A percentile compares a stretch with the other conserved stretches of the same genome.
Conservation (phyloP, 2,888 invertebrate species). For the Thecophora atra region DNA sequence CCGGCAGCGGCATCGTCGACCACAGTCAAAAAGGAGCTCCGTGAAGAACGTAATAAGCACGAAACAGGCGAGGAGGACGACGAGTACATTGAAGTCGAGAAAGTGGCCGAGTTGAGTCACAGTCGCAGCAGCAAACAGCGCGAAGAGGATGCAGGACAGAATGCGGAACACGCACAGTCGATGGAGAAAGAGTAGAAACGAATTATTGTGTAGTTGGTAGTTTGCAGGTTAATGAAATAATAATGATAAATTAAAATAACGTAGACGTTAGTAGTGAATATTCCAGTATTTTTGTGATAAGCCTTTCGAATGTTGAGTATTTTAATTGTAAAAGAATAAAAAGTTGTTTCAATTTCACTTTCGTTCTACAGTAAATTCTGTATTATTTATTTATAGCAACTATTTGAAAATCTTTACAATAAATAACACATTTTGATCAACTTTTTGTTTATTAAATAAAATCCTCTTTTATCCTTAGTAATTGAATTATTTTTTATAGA, state of each 20-base stretch:
- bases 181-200: conserved; percentile 8
- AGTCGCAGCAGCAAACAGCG: conserved; percentile 24
- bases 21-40: conserved; percentile 46
- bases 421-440: no score
- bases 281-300: conserved; percentile 51
- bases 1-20: not conserved
- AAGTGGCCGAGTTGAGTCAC: conserved; percentile 53
- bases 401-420: no score
- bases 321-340: no score
- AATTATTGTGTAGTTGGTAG: not conserved
- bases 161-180: conserved; percentile 21
- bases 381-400: no score
- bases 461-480: no score
- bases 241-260: not conserved
- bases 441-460: no score
- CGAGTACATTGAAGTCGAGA: conserved; percentile 66
- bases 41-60: conserved; percentile 18
- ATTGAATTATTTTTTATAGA: no score
- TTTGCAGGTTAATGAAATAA: conserved; percentile 10
- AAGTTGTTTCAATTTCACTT: no score
- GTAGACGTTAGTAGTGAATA: conserved; percentile 36
- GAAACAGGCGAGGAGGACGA: conserved; percentile 59
- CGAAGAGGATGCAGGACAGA: conserved; percentile 1
- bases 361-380: no score
- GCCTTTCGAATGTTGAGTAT: conserved; percentile 38